These are phyloP conservation scores for sheep (Ovis aries) DNA, from an alignment of 2,113 vertebrate species.

Conservation along the genomic window DNA sequence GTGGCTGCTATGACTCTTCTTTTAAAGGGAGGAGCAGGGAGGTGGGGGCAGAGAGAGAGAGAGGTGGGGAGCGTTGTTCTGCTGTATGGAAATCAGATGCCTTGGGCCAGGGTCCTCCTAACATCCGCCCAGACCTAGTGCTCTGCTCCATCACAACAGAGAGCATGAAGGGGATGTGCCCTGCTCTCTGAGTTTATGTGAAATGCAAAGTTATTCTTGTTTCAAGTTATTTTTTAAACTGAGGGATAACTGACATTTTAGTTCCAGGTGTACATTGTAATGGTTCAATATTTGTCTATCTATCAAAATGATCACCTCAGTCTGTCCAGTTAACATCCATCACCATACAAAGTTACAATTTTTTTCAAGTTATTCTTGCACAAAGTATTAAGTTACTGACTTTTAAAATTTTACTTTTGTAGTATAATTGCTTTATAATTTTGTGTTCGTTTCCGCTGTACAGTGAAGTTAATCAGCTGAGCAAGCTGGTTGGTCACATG, in stretches of 20 bases:
- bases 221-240: background rate
- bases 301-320: background rate
- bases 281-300: background rate
- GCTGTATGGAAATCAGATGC: background rate
- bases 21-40: background rate
- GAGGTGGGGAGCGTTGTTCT: background rate
- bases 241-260: background rate
- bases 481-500: background rate
- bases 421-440: background rate
- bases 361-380: background rate
- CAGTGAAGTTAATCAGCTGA: background rate
- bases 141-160: background rate
- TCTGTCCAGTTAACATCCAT: background rate
- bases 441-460: background rate
- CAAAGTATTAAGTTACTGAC: background rate
- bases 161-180: fast-evolving
- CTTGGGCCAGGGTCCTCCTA: background rate
- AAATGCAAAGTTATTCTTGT: background rate
- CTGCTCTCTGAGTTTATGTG: background rate
- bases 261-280: background rate
- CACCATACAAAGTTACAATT: background rate
- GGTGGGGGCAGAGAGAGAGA: background rate
- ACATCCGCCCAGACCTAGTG: background rate
- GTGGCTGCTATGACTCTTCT: no score
- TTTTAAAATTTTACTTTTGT: background rate